Evolutionary conservation across 1,140 invertebrate genomes (phyloP).

Genomic region (Metaphire vulgaris): DNA sequence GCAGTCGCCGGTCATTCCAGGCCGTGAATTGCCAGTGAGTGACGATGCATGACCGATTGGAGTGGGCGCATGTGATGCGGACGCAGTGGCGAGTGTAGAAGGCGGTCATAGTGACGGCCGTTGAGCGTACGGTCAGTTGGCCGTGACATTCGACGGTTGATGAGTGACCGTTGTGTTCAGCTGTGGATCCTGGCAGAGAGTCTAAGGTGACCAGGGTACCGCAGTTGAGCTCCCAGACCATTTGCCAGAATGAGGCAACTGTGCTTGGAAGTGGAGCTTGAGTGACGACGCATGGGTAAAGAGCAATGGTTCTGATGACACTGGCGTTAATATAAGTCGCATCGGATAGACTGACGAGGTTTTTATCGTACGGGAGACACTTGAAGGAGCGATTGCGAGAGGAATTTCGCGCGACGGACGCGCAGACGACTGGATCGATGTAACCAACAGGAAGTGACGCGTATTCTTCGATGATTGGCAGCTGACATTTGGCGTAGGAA

Average conservation of each 20-base stretch:
- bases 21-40: conserved; percentile 14
- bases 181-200: background rate
- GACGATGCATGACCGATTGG: background rate
- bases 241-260: background rate
- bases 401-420: background rate
- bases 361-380: background rate
- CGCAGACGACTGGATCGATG: background rate
- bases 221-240: background rate
- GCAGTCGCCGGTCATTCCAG: background rate
- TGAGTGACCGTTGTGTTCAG: too few relatives aligned
- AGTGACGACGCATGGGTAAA: conserved; percentile 4
- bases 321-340: conserved; percentile 3
- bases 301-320: background rate
- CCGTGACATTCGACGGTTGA: background rate
- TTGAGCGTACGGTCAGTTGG: background rate
- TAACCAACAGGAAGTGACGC: background rate
- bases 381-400: background rate
- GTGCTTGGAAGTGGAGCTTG: background rate
- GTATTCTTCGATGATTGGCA: background rate
- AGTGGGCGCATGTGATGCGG: background rate
- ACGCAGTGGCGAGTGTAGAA: background rate
- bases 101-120: background rate
- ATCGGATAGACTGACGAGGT: background rate
- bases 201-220: background rate
- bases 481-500: background rate